Evolutionary conservation across 2,888 invertebrate species (phyloP), one percentile per base, ranked within the genome.

Genomic region (Yponomeuta malinellus): DNA sequence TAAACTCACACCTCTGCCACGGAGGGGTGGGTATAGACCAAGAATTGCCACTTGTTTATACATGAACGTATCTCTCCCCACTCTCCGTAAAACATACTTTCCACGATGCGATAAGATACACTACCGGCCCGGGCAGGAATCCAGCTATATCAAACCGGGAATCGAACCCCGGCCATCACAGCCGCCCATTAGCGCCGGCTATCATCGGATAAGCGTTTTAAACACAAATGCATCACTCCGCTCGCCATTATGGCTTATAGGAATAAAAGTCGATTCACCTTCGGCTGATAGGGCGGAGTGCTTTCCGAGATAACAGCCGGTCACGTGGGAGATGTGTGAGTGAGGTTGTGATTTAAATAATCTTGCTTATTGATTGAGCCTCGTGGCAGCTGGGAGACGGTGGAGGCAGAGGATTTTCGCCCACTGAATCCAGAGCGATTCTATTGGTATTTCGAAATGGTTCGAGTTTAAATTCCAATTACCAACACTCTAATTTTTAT

Each of bases 191-290:
- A 65, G 31, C 65, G n/a, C 64, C 10, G 65, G 31, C 33, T 65
- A 65, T 65, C 65, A 31, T 29, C 65, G 33, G 65, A 65, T 65
- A 65, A 65, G 10, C 65, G 65, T 65, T 65, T 65, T 31, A 65
- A 65, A 65, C 65, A 31, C 65, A 65, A 29, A 65, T 65, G 65
- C 29, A 65, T 65, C 65, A 65, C 65, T 65, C 33, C 43, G 43
- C 29, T 65, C 33, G 65, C 65, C 31, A 31, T 65, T 65, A 65
- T 65, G 33, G 12, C 29, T 6, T 59, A 59, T 59, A 59, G 52
- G 52, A 15, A 59, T 59, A 59, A 59, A 59, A 59, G 52, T 59
- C 15, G 52, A 59, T 59, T 59, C 52, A 59, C 52, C 52, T 59
- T 15, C 52, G 15, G 12, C 12, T 12, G 52, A 59, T 59, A 59